These are phyloP conservation scores for Zygothrica quintamaculata DNA, from an alignment of 2,888 invertebrate genomes.

Conservation along the genomic window DNA sequence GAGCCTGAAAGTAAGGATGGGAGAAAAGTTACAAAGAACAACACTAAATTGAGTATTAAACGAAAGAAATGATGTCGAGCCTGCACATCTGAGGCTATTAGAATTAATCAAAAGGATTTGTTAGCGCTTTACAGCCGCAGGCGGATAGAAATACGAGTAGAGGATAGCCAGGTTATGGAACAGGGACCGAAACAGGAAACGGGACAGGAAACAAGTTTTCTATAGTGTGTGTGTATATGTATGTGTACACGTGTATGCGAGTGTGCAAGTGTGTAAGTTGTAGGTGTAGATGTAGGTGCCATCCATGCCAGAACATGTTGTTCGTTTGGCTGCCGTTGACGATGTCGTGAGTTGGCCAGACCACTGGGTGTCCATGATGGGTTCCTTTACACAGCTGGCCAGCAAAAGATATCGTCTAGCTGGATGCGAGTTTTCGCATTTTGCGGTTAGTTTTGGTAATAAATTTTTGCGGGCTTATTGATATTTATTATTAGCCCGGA, in stretches of 20 bases:
- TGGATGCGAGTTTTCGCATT: conserved; percentile 47
- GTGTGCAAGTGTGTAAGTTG: conserved; percentile 19
- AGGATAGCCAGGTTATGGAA: not conserved
- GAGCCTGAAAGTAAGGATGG: not conserved
- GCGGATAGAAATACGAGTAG: conserved; percentile 32
- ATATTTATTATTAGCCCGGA: conserved; percentile 76
- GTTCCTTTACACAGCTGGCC: conserved; percentile 17
- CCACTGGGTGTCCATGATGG: not conserved
- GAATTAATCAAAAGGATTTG: conserved; percentile 80
- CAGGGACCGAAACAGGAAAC: not conserved
- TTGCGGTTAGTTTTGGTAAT: conserved; percentile 68
- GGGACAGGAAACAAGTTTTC: not conserved
- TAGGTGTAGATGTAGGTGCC: conserved; percentile 15
- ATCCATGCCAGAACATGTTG: conserved; percentile 15
- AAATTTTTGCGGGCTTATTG: conserved; percentile 75
- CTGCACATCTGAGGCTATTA: conserved; percentile 77
- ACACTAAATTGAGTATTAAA: conserved; percentile 78
- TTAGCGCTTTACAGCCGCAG: conserved; percentile 58
- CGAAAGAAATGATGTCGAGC: conserved; percentile 75
- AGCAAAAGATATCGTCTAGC: conserved; percentile 36
- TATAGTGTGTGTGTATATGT: not conserved
- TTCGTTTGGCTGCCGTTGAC: conserved; percentile 1
- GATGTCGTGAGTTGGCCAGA: conserved; percentile 3
- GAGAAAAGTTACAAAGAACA: conserved; percentile 37
- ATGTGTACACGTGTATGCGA: not conserved